Evolutionary conservation across 1,140 invertebrate species (phyloP).

Genomic region (Lepidurus couesii): DNA sequence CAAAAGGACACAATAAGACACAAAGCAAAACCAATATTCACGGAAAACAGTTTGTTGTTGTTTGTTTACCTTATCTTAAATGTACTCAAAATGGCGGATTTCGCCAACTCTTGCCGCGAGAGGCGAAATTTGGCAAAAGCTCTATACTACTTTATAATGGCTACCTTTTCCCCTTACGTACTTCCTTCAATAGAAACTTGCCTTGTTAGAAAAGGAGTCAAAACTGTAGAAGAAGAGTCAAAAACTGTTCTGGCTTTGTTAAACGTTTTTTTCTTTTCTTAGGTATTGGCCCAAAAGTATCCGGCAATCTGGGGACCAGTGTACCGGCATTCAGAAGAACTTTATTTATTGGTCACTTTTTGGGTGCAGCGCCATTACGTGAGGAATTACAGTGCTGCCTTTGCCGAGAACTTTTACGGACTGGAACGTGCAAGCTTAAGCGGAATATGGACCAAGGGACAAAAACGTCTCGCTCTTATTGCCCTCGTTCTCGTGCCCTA

Average conservation of each 20-base stretch:
- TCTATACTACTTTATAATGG: neutral
- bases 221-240: too few relatives aligned
- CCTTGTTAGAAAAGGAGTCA: too few relatives aligned
- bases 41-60: too few relatives aligned
- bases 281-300: neutral
- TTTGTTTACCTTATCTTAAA: too few relatives aligned
- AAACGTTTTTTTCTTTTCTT: neutral
- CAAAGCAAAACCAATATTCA: too few relatives aligned
- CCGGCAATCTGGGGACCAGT: constrained; percentile 3
- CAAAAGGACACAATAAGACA: too few relatives aligned
- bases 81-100: too few relatives aligned
- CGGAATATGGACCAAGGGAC: neutral
- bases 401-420: constrained; percentile 5
- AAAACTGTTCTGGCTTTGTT: too few relatives aligned
- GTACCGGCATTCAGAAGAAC: neutral
- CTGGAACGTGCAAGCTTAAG: constrained; percentile 1
- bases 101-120: too few relatives aligned
- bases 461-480: constrained; percentile 2
- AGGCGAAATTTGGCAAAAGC: too few relatives aligned
- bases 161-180: too few relatives aligned
- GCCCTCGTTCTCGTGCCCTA: constrained; percentile 4
- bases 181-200: too few relatives aligned
- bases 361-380: constrained; percentile 10
- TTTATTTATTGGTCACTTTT: constrained; percentile 8
- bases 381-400: neutral